These are phyloP conservation scores for Pseudomyrmex concolor DNA, from an alignment of 1,140 invertebrate genomes.

Conservation along the genomic window DNA sequence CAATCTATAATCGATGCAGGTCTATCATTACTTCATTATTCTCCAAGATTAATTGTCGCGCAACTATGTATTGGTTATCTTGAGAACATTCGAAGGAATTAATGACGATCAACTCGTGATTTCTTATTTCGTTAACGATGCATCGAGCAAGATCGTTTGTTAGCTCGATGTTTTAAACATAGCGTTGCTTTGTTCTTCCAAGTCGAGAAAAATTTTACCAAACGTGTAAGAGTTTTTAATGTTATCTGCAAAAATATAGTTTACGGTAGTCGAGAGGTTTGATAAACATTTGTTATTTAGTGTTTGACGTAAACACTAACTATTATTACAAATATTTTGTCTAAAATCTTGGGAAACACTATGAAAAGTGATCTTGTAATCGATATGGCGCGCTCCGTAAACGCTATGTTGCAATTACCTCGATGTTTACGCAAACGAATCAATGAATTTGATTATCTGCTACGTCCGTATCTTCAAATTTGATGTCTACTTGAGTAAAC, in stretches of 20 bases:
- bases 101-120: not conserved
- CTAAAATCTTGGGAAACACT: not conserved
- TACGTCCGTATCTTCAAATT: slow-evolving; percentile 28
- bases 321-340: slow-evolving; percentile 2
- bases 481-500: not conserved
- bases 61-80: slow-evolving; percentile 21
- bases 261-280: not conserved
- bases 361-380: not conserved
- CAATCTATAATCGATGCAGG: slow-evolving; percentile 16
- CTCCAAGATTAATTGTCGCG: slow-evolving; percentile 39
- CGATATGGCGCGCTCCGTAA: slow-evolving; percentile 25
- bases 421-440: slow-evolving; percentile 49
- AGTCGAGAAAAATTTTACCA: slow-evolving; percentile 12
- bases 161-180: slow-evolving; percentile 26
- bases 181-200: not conserved
- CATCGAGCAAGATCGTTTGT: slow-evolving; percentile 40
- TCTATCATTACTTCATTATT: slow-evolving; percentile 45
- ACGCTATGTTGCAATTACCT: slow-evolving; percentile 24
- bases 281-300: not conserved
- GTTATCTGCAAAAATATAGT: not conserved
- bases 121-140: slow-evolving; percentile 22
- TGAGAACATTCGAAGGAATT: not conserved
- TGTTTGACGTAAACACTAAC: slow-evolving; percentile 12
- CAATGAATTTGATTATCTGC: slow-evolving; percentile 43
- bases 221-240: slow-evolving; percentile 16